Evolutionary conservation across 1,140 invertebrate species (phyloP).

Genomic region (Caenorhabditis brenneri): DNA sequence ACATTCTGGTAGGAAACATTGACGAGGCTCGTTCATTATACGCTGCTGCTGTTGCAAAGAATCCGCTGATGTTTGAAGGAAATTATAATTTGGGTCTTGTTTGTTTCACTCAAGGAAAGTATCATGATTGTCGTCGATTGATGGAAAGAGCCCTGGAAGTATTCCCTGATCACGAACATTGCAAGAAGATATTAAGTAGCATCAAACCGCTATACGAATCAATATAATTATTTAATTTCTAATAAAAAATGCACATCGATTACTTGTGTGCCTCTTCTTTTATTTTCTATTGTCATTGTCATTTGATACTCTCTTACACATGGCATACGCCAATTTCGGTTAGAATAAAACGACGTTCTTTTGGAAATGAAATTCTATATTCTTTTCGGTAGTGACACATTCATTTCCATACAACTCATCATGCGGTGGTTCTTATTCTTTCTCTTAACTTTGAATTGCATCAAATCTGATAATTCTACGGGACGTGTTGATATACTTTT

Average conservation of each 20-base stretch:
- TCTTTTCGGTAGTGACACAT: background rate
- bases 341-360: background rate
- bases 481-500: background rate
- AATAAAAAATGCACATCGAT: slow-evolving; percentile 4
- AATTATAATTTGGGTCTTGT: slow-evolving; percentile 80
- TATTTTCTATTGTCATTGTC: background rate
- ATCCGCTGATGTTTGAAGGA: slow-evolving; percentile 79
- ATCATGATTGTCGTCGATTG: slow-evolving; percentile 6
- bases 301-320: slow-evolving; percentile 40
- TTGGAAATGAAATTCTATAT: slow-evolving; percentile 34
- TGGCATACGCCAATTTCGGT: slow-evolving; percentile 30
- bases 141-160: slow-evolving; percentile 75
- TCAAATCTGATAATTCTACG: background rate
- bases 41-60: slow-evolving; percentile 76
- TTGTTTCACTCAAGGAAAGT: slow-evolving; percentile 75
- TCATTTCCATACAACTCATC: slow-evolving; percentile 2
- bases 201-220: background rate
- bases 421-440: background rate
- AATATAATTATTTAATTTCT: background rate
- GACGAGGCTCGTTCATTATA: slow-evolving; percentile 78
- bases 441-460: background rate
- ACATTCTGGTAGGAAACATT: slow-evolving; percentile 14
- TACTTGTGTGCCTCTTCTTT: slow-evolving; percentile 22
- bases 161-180: slow-evolving; percentile 76
- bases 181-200: background rate